A percentile compares a stretch with the other conserved stretches of the same genome.
phyloP scores from a whole-genome alignment of 2,113 vertebrate genomes.

The Nematolebias whitei region DNA sequence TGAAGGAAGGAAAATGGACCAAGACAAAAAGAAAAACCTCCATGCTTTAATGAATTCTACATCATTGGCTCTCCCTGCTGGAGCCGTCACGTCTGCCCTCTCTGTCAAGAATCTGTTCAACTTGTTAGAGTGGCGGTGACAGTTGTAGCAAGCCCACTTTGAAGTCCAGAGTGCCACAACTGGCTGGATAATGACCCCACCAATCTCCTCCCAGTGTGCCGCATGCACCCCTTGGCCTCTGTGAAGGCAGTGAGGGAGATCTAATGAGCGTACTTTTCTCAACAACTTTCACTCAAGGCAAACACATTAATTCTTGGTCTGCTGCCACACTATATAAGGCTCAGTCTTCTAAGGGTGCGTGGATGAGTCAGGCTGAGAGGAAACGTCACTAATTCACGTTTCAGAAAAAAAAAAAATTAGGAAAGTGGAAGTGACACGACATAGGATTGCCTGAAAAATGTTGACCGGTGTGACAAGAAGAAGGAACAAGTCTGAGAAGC shows the following conservation, averaged over 20 bases:
- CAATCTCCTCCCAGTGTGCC: slow-evolving; percentile 45
- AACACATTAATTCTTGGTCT: slow-evolving; percentile 54
- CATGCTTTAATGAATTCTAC: slow-evolving; percentile 56
- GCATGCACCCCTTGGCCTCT: slow-evolving; percentile 37
- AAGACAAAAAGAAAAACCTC: slow-evolving; percentile 17
- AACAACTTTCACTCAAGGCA: slow-evolving; percentile 57
- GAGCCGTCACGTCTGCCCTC: slow-evolving; percentile 35
- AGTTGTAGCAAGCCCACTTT: slow-evolving; percentile 57
- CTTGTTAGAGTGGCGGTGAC: slow-evolving; percentile 33
- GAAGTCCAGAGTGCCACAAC: slow-evolving; percentile 54
- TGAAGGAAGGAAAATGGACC: slow-evolving; percentile 5
- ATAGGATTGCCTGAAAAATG: slow-evolving; percentile 9
- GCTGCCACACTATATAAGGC: slow-evolving; percentile 31
- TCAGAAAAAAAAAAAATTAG: slow-evolving; percentile 7
- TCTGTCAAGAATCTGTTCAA: slow-evolving; percentile 62
- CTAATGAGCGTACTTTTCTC: slow-evolving; percentile 67
- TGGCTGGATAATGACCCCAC: slow-evolving; percentile 60
- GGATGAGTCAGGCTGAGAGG: slow-evolving; percentile 40
- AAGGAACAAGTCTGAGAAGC: slow-evolving; percentile 11
- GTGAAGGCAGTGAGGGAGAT: slow-evolving; percentile 15
- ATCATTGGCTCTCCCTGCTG: slow-evolving; percentile 6
- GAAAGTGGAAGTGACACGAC: slow-evolving; percentile 18
- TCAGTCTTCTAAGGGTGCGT: slow-evolving; percentile 27
- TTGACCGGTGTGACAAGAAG: slow-evolving; percentile 1
- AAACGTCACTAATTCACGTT: slow-evolving; percentile 49